phyloP scores from a whole-genome alignment of 1,140 invertebrate genomes.

The Thaumetopoea pityocampa region DNA sequence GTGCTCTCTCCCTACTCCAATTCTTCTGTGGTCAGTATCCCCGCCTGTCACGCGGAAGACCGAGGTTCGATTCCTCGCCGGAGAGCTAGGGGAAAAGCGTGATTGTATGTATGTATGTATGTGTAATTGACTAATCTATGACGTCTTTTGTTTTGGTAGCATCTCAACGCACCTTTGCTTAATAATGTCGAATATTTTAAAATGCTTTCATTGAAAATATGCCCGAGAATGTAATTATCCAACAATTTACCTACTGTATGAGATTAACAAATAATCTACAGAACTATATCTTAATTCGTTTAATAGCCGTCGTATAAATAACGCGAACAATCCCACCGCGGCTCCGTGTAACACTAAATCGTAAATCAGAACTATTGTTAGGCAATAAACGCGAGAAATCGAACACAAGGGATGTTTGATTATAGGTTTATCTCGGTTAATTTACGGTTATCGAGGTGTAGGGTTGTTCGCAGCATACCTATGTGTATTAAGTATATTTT shows the following conservation, averaged over 20 bases:
- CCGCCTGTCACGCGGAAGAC: too few relatives aligned
- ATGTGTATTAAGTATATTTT: too few relatives aligned
- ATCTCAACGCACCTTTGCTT: too few relatives aligned
- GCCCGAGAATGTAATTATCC: not conserved
- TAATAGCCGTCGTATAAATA: slow-evolving; percentile 40
- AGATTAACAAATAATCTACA: not conserved
- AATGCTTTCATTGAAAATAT: not conserved
- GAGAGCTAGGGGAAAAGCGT: too few relatives aligned
- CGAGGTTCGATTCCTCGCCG: too few relatives aligned
- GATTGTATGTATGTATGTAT: too few relatives aligned
- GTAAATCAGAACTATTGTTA: slow-evolving; percentile 72
- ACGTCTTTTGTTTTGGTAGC: too few relatives aligned
- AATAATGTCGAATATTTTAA: too few relatives aligned
- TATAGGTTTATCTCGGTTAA: slow-evolving; percentile 69
- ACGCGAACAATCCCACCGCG: slow-evolving; percentile 41
- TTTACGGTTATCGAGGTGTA: slow-evolving; percentile 51
- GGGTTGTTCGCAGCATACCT: slow-evolving; percentile 1
- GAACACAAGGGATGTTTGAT: slow-evolving; percentile 65
- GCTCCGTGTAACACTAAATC: slow-evolving; percentile 48
- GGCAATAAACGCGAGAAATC: slow-evolving; percentile 56
- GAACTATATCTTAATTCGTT: slow-evolving; percentile 19
- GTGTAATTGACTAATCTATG: too few relatives aligned
- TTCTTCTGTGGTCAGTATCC: too few relatives aligned
- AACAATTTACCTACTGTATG: not conserved
- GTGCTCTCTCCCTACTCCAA: too few relatives aligned